phyloP scores from a whole-genome alignment of 2,888 invertebrate species.

The Nipponacmea schrenckii region DNA sequence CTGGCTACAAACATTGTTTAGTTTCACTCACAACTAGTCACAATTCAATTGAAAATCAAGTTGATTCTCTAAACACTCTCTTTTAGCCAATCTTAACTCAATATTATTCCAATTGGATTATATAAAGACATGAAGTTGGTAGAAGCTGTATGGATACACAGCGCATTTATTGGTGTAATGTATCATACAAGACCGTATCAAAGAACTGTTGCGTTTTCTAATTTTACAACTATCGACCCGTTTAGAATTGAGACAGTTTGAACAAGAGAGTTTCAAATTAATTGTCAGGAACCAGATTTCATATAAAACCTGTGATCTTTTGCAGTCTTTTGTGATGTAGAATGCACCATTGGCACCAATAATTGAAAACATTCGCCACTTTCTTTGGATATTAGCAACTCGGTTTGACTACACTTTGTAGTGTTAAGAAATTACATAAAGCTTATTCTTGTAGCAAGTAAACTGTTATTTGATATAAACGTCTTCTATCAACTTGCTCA shows the following conservation, averaged over 20 bases:
- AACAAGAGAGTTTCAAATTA: constrained; percentile 6
- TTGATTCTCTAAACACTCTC: constrained; percentile 4
- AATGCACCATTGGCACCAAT: too few species aligned
- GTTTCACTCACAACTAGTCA: not conserved
- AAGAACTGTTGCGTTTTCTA: not conserved
- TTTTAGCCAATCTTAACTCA: constrained; percentile 1
- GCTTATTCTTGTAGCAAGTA: too few species aligned
- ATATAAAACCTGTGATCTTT: too few species aligned
- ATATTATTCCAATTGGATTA: constrained; percentile 4
- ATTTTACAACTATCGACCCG: not conserved
- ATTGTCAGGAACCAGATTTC: constrained; percentile 5
- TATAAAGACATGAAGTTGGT: constrained; percentile 3
- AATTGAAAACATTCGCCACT: too few species aligned
- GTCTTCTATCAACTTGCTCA: too few species aligned
- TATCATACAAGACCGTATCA: not conserved
- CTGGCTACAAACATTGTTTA: constrained; percentile 6
- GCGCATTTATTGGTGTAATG: not conserved
- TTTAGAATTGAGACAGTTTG: constrained; percentile 1
- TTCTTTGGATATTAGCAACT: too few species aligned
- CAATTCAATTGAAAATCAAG: not conserved
- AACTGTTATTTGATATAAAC: too few species aligned
- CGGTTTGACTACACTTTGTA: too few species aligned
- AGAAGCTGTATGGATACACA: not conserved
- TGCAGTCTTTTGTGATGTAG: too few species aligned
- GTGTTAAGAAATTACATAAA: too few species aligned